A percentile compares a stretch with the other conserved stretches of the same genome.
Conservation (phyloP, 2,797 vertebrate species). For the Phataginus tetradactyla region DNA sequence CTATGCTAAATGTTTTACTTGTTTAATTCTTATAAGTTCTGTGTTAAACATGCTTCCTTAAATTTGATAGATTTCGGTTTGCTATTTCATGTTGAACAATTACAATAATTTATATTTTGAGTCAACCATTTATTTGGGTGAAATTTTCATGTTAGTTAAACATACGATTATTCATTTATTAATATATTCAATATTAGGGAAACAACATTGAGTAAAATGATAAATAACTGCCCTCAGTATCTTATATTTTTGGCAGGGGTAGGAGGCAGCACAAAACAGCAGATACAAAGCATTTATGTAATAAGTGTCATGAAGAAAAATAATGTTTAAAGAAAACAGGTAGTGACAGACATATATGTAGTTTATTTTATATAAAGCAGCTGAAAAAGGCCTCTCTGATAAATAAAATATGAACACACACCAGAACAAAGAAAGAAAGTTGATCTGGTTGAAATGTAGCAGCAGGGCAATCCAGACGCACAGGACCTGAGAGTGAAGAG, state of each 20-base stretch:
- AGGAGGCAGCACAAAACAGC: not conserved
- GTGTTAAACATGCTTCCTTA: not conserved
- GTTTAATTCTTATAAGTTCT: not conserved
- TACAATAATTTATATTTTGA: not conserved
- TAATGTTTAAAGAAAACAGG: not conserved
- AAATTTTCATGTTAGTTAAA: not conserved
- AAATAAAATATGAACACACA: constrained; percentile 8
- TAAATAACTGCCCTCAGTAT: not conserved
- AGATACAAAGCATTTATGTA: not conserved
- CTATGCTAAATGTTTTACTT: not conserved
- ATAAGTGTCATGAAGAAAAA: not conserved
- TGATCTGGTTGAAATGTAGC: not conserved
- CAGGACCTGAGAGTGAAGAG: not conserved
- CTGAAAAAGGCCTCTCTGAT: not conserved
- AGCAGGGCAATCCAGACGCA: not conserved
- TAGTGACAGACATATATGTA: not conserved
- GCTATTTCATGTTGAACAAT: not conserved
- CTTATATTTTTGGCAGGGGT: not conserved
- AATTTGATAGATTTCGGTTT: not conserved
- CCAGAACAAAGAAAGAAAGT: not conserved
- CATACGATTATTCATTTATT: not conserved
- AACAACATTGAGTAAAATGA: not conserved
- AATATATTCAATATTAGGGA: not conserved
- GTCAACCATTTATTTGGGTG: not conserved
- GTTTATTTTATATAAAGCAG: not conserved